A percentile compares a stretch with the other conserved stretches of the same genome.
These are phyloP conservation scores for Garrulus glandarius DNA, from an alignment of 2,797 vertebrate species.

Conservation along the genomic window DNA sequence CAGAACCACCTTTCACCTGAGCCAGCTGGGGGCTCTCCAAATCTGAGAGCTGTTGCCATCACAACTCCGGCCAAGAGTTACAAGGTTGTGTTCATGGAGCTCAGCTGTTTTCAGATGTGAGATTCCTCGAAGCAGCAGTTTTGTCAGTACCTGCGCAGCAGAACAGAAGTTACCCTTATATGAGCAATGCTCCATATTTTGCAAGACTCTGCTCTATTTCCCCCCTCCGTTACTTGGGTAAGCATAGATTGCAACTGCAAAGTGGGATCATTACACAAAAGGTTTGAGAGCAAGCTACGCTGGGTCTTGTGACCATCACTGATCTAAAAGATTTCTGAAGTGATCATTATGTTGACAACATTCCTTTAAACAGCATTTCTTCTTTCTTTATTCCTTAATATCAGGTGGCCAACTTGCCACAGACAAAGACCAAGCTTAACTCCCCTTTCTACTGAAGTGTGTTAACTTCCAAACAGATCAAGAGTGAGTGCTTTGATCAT, in stretches of 20 bases:
- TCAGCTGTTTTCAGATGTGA: not conserved
- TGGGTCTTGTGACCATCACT: not conserved
- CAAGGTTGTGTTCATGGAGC: not conserved
- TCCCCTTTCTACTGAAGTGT: not conserved
- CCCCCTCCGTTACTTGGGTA: not conserved
- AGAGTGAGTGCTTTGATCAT: not conserved
- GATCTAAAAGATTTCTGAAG: not conserved
- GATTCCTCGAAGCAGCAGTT: not conserved
- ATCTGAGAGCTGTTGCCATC: not conserved
- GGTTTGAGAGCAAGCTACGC: not conserved
- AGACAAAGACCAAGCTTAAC: not conserved
- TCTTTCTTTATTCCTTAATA: not conserved
- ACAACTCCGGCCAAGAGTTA: not conserved
- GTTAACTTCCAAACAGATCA: not conserved
- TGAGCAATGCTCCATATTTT: not conserved
- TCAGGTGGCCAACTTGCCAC: not conserved
- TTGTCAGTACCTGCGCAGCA: not conserved
- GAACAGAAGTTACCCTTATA: not conserved
- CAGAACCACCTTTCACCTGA: not conserved
- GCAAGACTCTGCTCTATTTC: not conserved
- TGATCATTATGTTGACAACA: not conserved
- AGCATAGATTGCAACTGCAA: not conserved
- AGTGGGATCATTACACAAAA: not conserved
- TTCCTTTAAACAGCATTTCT: not conserved
- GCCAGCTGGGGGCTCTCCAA: not conserved